Evolutionary conservation across 2,113 vertebrate genomes (phyloP), one percentile per base, ranked within the genome.

Genomic region (Oreochromis tanganicae): DNA sequence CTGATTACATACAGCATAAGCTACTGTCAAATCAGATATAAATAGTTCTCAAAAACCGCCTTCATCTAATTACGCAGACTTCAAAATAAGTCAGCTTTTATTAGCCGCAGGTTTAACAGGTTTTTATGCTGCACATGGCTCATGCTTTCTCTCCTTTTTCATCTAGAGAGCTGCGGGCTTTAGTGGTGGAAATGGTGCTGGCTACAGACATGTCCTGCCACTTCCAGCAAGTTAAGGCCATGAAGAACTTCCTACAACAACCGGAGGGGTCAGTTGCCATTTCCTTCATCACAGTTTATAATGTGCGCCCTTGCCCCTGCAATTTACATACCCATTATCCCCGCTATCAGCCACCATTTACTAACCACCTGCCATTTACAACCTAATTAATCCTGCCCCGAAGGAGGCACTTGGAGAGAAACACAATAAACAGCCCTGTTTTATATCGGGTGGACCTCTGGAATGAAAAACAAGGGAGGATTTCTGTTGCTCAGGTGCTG

Each of bases 161-260:
- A 5, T 59, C 84, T 96, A 99, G 98, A 91, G 99, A 99, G 96
- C 97, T 99, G 89, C 97, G 98, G 87, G 96, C 98, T 80, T 95
- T 99, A 89, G 98, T 99, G 92, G 97, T 99, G 89, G 98, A 99
- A 96, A 99, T 99, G 98, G 98, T 99, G 90, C 94, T 99, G 96
- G 98, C 98, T 86, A 99, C 99, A 0, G 98, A 99, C 89, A 99
- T 99, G 99, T 99, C 98, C 87, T 99, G 98, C 96, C 98, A 99
- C 93, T 99, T 99, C 95, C 99, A 99, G 93, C 98, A 99, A 93
- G 98, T 99, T 92, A 99, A 99, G 96, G 96, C 97, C 80, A 99
- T 99, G 99, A 99, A 99, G 96, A 99, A 98, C 75, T 98, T 97
- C 90, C 93, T 99, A 48, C 99, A 98, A 91, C 98, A 98, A 86